Percentiles rank a stretch among this genome's conserved stretches.
Evolutionary conservation across 2,888 invertebrate genomes (phyloP).

Genomic region (Tolmerus cingulatus): DNA sequence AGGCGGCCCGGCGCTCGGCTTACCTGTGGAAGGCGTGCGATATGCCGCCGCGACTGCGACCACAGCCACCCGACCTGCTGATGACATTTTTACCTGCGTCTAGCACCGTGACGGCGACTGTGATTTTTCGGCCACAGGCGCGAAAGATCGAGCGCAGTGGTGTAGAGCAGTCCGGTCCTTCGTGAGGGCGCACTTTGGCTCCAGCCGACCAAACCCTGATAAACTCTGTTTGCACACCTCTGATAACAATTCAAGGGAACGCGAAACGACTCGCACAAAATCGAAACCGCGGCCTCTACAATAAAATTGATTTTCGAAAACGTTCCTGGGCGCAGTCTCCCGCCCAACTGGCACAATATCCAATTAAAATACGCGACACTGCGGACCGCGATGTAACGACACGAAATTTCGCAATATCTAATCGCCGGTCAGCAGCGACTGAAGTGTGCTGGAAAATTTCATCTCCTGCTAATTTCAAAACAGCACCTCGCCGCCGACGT

Average conservation of each 20-base stretch:
- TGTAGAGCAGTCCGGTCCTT: neutral
- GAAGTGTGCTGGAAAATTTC: neutral
- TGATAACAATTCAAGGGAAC: constrained; percentile 13
- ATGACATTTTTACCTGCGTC: constrained; percentile 24
- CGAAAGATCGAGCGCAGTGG: constrained; percentile 1
- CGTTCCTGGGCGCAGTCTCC: neutral
- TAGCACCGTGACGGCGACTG: constrained; percentile 13
- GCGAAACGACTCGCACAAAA: neutral
- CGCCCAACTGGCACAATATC: neutral
- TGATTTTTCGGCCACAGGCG: constrained; percentile 1
- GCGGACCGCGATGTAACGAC: neutral
- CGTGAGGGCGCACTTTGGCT: neutral
- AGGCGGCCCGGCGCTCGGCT: neutral
- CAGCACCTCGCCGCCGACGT: neutral
- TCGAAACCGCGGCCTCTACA: neutral
- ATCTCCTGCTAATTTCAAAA: neutral
- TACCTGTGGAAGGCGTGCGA: constrained; percentile 38
- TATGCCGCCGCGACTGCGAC: neutral
- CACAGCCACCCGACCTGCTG: neutral
- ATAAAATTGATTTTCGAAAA: neutral
- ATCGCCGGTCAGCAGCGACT: neutral
- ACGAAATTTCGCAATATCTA: neutral
- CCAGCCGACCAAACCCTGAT: neutral
- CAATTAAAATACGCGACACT: neutral
- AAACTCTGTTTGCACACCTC: neutral